Evolutionary conservation across 1,140 invertebrate genomes (phyloP).

Genomic region (Andricus grossulariae): DNA sequence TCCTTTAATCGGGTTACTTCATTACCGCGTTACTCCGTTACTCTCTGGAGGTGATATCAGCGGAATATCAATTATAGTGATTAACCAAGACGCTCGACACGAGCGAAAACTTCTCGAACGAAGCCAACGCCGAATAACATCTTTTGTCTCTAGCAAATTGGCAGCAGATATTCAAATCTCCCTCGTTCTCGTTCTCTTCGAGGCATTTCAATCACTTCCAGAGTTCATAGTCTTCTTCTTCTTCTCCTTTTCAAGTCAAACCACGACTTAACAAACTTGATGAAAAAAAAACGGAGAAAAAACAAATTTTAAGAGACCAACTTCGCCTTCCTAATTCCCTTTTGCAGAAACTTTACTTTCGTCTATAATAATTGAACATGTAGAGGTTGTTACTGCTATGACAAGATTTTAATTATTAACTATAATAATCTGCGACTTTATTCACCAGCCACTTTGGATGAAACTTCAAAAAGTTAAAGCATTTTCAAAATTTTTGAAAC

Average conservation of each 20-base stretch:
- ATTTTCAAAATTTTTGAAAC: too few relatives aligned
- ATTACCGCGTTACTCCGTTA: constrained; percentile 71
- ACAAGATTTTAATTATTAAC: too few relatives aligned
- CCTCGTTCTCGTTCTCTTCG: constrained; percentile 39
- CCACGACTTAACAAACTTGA: constrained; percentile 35
- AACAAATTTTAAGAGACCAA: too few relatives aligned
- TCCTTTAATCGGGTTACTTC: constrained; percentile 74
- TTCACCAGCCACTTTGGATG: too few relatives aligned
- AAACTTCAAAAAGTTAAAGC: too few relatives aligned
- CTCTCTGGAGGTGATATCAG: constrained; percentile 73
- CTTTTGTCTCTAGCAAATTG: constrained; percentile 70
- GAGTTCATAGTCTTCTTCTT: constrained; percentile 13
- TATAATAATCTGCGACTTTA: too few relatives aligned
- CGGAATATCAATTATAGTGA: constrained; percentile 77
- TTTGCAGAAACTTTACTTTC: too few relatives aligned
- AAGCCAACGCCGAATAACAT: constrained; percentile 61
- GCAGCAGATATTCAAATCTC: constrained; percentile 65
- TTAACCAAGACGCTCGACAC: constrained; percentile 70
- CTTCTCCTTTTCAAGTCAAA: constrained; percentile 15
- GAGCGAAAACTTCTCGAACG: constrained; percentile 62
- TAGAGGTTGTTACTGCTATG: too few relatives aligned
- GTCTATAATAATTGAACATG: too few relatives aligned
- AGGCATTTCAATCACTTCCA: constrained; percentile 58
- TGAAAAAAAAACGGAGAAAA: constrained; percentile 18
- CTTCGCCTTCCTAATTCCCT: too few relatives aligned